These are phyloP conservation scores for Pangasianodon hypophthalmus DNA, from an alignment of 2,113 vertebrate species.

Conservation along the genomic window DNA sequence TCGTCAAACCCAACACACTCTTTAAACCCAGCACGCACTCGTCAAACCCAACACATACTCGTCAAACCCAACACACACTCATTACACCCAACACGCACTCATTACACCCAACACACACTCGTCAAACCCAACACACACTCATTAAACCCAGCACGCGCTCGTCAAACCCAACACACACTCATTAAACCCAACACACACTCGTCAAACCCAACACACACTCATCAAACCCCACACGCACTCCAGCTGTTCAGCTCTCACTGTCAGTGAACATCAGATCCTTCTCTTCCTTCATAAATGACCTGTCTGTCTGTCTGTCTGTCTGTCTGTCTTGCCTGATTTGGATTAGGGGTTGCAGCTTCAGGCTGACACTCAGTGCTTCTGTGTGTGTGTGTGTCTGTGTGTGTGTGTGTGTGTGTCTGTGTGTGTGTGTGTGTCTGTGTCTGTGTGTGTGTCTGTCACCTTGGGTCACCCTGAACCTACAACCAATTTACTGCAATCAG, in stretches of 20 bases:
- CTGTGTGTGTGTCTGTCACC: background rate
- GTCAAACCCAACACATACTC: background rate
- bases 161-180: background rate
- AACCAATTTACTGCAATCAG: constrained; percentile 37
- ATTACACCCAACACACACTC: background rate
- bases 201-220: background rate
- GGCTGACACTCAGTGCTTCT: background rate
- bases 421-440: background rate
- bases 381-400: background rate
- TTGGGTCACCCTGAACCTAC: constrained; percentile 14
- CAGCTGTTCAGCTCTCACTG: background rate
- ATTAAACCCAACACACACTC: background rate
- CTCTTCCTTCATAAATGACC: no score
- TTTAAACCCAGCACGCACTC: background rate
- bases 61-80: background rate
- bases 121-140: background rate
- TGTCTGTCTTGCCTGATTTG: background rate
- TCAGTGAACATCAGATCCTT: background rate
- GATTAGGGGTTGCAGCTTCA: background rate
- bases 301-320: background rate
- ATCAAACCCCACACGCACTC: background rate
- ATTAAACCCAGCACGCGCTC: background rate
- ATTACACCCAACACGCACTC: background rate
- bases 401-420: background rate
- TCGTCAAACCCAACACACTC: background rate